Base-by-base conservation (phyloP, 2,113 vertebrate species). In the Smithornis capensis region DNA sequence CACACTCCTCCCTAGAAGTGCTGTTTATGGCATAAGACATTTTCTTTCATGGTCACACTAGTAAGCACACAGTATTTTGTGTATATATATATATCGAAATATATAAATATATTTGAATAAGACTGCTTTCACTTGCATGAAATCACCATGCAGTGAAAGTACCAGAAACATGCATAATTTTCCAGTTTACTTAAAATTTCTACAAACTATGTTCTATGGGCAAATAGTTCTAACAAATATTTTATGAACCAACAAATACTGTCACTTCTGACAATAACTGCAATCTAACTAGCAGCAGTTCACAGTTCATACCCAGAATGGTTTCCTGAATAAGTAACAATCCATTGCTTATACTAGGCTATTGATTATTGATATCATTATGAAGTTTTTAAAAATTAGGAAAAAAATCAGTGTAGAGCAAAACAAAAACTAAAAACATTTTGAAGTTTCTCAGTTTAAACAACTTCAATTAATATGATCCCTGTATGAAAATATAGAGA, bases 1-100 rank as follows among this genome's bases (percentile, higher is more conserved):
- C 12, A 50, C 6, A 3, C 2, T 62, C 10, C 18, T 44, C 14
- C 33, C 16, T 62, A 63, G 47, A 67, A 47, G 1, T 0, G 1
- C 25, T 65, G 25, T 55, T 74, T 68, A 64, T 60, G n/a, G 15
- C 19, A 28, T 27, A 42, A 71, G 14, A n/a, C 0, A 7, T 67
- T 68, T 79, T 71, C 35, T 73, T 79, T 89, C 33, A 50, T 16
- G 6, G 44, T 69, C 17, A 37, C 23, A 45, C 31, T 31, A 77
- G 33, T 83, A 94, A 57, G 6, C 3, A 35, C 9, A 6, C 11
- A 40, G 17, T 12, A 63, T 2, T 1, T 6, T 1, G 73, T 65
- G 14, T 65, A 6, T 64, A 65, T 47, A n/a, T 18, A 12, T 53
- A 25, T 47, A 35, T 37, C 10, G 14, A 68, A 82, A 53, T 53